Conservation (phyloP, 2,888 invertebrate species). For the Sipunculus nudus region DNA sequence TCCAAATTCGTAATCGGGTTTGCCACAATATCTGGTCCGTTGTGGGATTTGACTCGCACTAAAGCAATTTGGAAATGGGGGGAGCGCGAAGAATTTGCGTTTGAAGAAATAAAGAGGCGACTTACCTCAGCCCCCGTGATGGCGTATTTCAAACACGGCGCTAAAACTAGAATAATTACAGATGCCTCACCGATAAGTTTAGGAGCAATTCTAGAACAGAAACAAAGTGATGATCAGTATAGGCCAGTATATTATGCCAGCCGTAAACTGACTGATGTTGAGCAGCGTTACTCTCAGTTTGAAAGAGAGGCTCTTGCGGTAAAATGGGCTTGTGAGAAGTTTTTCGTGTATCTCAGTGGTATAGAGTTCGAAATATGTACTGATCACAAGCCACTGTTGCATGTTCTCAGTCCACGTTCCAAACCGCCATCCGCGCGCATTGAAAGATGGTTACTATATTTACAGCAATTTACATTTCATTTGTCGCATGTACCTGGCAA, state of each 20-base stretch:
- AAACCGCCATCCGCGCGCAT: slow-evolving; percentile 43
- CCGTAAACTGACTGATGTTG: slow-evolving; percentile 20
- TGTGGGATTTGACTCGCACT: slow-evolving; percentile 2
- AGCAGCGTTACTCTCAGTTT: slow-evolving; percentile 33
- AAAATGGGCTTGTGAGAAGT: slow-evolving; percentile 31
- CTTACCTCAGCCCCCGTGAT: neutral
- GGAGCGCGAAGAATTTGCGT: neutral
- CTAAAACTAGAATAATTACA: slow-evolving; percentile 12
- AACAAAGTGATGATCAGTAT: slow-evolving; percentile 23
- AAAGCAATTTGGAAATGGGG: slow-evolving; percentile 2
- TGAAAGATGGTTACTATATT: slow-evolving; percentile 42
- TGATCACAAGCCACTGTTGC: slow-evolving; percentile 22
- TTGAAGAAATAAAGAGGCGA: slow-evolving; percentile 6
- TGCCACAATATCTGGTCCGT: neutral
- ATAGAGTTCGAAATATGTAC: slow-evolving; percentile 31
- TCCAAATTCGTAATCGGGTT: slow-evolving; percentile 1
- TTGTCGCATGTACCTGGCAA: slow-evolving; percentile 35
- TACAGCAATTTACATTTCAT: slow-evolving; percentile 30
- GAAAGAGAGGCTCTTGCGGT: slow-evolving; percentile 35
- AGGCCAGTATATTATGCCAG: slow-evolving; percentile 34
- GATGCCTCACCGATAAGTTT: slow-evolving; percentile 32
- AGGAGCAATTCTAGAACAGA: slow-evolving; percentile 27
- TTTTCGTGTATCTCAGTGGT: slow-evolving; percentile 26
- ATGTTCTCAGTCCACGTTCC: slow-evolving; percentile 28
- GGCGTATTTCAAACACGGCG: neutral